Evolutionary conservation across 2,888 invertebrate genomes (phyloP).

Genomic region (Agrotis exclamationis): DNA sequence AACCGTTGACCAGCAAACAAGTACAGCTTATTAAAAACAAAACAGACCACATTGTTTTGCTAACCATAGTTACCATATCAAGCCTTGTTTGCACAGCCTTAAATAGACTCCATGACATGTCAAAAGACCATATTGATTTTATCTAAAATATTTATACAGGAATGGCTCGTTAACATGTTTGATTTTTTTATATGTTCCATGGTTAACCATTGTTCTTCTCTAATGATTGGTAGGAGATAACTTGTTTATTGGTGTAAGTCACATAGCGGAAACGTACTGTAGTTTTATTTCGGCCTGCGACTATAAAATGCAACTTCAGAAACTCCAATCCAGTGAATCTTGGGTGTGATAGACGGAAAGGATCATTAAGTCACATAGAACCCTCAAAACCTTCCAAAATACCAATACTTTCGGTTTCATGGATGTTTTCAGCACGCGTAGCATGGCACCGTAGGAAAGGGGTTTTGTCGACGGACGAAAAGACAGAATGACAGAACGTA

Average conservation of each 20-base stretch:
- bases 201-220: constrained; percentile 21
- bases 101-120: constrained; percentile 35
- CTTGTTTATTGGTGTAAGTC: not conserved
- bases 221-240: not conserved
- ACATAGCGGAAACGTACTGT: not conserved
- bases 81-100: constrained; percentile 9
- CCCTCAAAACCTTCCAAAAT: too few species aligned
- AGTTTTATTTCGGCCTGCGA: too few species aligned
- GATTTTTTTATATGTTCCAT: constrained; percentile 19
- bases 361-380: too few species aligned
- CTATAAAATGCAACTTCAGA: too few species aligned
- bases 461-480: too few species aligned
- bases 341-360: too few species aligned
- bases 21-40: constrained; percentile 7
- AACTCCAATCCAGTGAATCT: too few species aligned
- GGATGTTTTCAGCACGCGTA: too few species aligned
- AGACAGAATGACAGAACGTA: too few species aligned
- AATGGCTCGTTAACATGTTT: not conserved
- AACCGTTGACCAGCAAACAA: constrained; percentile 20
- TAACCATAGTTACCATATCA: too few species aligned
- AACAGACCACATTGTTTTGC: constrained; percentile 23
- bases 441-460: too few species aligned
- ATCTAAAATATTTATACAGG: constrained; percentile 14
- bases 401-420: too few species aligned
- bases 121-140: constrained; percentile 33